Evolutionary conservation across 1,140 invertebrate species (phyloP), one percentile per base, ranked within the genome.

Genomic region (Dendroctonus valens): DNA sequence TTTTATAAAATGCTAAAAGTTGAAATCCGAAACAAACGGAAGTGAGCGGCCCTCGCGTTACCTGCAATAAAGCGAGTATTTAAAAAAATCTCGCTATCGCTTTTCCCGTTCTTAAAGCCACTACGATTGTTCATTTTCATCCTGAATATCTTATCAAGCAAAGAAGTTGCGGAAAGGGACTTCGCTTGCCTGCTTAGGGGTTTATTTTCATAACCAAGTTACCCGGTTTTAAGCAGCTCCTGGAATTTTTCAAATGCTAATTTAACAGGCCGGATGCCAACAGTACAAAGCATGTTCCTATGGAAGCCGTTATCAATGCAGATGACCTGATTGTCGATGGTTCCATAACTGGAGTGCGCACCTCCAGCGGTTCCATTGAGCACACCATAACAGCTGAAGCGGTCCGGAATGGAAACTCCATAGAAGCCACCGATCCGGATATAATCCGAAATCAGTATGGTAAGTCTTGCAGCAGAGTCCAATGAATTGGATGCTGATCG

Each of bases 381-480:
- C 70, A 69, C 26, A 66, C 70, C 14, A 57, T 70, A 39, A 69
- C 71, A 41, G 69, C 73, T 5, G 75, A 77, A 60, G 70, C 74
- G 37, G 60, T 75, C 7, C 67, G 73, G 41, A 76, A 78, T 57
- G 73, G 76, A 42, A 65, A 72, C 14, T 69, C 70, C n/a, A 55
- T 76, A 39, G 76, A 79, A 58, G 79, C 76, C 58, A 79, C 80
- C 40, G 82, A 92, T 81, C 90, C 91, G 12, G 91, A 92, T 79
- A 91, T 92, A 71, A 91, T 92, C 79, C 88, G 89, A 68, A 90
- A 89, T 82, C 88, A 91, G 82, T 90, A 91, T 81, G 90, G 91
- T 91, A 77, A 85, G 85, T 78, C 72, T 26, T 26, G 26, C 1
- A 26, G 3, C 26, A 26, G 3, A 3, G 26, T 3, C 26, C 26